These are phyloP conservation scores for Aulostomus chinensis DNA, from an alignment of 2,797 vertebrate species.

Conservation along the genomic window DNA sequence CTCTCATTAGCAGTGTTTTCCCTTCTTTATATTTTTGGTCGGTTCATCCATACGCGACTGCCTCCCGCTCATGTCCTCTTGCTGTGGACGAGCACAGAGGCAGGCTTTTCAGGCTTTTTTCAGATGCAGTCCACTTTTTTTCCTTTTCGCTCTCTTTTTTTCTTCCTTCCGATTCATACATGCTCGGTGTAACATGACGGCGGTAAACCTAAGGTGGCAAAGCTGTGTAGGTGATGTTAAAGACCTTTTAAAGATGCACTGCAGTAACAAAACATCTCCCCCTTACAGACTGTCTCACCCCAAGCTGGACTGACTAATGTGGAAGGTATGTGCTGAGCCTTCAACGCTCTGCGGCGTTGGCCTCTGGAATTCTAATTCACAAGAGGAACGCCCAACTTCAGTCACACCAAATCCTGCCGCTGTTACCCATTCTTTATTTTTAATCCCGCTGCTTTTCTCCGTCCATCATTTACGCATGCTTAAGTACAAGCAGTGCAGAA, in stretches of 20 bases:
- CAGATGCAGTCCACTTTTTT: slow-evolving; percentile 1
- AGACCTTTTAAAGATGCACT: slow-evolving; percentile 24
- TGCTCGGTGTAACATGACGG: slow-evolving; percentile 7
- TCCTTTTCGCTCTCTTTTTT: background rate
- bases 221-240: slow-evolving; percentile 6
- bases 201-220: background rate
- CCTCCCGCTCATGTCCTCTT: slow-evolving; percentile 1
- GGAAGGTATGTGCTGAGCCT: slow-evolving; percentile 83
- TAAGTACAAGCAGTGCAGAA: slow-evolving; percentile 57
- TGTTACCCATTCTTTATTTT: slow-evolving; percentile 55
- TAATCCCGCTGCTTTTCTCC: slow-evolving; percentile 55
- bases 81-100: slow-evolving; percentile 4
- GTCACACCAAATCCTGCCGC: slow-evolving; percentile 66
- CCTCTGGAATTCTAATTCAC: slow-evolving; percentile 78
- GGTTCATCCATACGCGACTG: too few relatives aligned
- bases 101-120: slow-evolving; percentile 1
- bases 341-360: slow-evolving; percentile 67
- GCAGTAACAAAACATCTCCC: slow-evolving; percentile 46
- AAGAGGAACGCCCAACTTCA: slow-evolving; percentile 72
- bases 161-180: slow-evolving; percentile 8
- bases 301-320: slow-evolving; percentile 73
- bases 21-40: too few relatives aligned
- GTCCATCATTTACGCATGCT: slow-evolving; percentile 69
- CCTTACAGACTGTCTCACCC: slow-evolving; percentile 57
- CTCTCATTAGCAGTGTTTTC: too few relatives aligned